These are phyloP conservation scores for Melanotaenia boesemani DNA, from an alignment of 2,797 vertebrate genomes.

Conservation along the genomic window DNA sequence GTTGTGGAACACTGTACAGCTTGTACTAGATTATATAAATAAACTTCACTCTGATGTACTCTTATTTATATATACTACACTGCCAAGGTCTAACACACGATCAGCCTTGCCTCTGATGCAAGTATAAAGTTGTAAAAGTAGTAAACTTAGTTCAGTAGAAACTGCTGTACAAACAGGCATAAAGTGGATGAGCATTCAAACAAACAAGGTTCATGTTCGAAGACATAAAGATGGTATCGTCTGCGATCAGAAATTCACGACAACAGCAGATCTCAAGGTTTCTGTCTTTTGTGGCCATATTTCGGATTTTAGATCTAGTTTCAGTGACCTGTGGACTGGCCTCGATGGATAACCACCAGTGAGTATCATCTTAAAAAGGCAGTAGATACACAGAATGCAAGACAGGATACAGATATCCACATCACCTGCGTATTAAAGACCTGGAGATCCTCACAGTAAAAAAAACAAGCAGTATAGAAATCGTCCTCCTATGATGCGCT, in stretches of 20 bases:
- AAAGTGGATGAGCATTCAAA: conserved; percentile 70
- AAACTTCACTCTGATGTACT: conserved; percentile 61
- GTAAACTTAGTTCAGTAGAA: conserved; percentile 81
- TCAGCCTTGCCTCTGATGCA: conserved; percentile 66
- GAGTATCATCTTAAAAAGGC: conserved; percentile 63
- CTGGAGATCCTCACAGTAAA: conserved; percentile 46
- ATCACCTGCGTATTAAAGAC: conserved; percentile 47
- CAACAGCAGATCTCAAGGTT: conserved; percentile 40
- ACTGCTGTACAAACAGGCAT: conserved; percentile 80
- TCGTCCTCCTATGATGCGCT: conserved; percentile 50
- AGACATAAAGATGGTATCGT: conserved; percentile 36
- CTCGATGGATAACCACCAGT: conserved; percentile 26
- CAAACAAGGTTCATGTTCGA: conserved; percentile 45
- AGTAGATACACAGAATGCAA: conserved; percentile 58
- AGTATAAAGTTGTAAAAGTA: conserved; percentile 85
- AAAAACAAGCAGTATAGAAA: conserved; percentile 43
- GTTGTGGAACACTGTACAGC: conserved; percentile 34
- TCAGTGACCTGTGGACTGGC: conserved; percentile 36
- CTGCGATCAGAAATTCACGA: conserved; percentile 42
- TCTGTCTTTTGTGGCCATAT: conserved; percentile 23
- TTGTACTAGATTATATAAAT: conserved; percentile 57
- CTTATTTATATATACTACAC: conserved; percentile 73
- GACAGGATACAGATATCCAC: conserved; percentile 51
- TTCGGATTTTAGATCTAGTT: conserved; percentile 25
- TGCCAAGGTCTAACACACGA: conserved; percentile 63